These are phyloP conservation scores for Falcunculus frontatus DNA, from an alignment of 2,113 vertebrate genomes.

Conservation along the genomic window DNA sequence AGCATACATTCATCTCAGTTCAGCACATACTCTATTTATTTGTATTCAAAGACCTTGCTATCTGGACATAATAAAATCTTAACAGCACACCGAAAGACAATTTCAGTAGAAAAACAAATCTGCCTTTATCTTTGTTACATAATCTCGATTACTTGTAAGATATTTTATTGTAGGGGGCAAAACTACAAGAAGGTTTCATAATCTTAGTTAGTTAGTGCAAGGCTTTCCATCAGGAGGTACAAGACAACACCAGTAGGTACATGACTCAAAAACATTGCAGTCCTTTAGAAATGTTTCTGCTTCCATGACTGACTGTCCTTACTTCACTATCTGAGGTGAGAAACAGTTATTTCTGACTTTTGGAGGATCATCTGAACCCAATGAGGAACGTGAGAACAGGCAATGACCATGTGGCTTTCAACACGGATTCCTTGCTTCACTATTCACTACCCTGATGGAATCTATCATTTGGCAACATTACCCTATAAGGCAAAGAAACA, in stretches of 20 bases:
- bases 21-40: not conserved
- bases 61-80: not conserved
- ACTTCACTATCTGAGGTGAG: not conserved
- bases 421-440: not conserved
- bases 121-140: not conserved
- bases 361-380: not conserved
- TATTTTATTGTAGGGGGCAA: not conserved
- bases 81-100: not conserved
- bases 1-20: not conserved
- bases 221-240: not conserved
- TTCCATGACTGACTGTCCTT: not conserved
- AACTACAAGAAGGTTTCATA: not conserved
- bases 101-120: not conserved
- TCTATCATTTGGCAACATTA: conserved; percentile 16
- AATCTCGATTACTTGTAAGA: not conserved
- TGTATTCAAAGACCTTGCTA: not conserved
- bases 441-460: not conserved
- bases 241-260: not conserved
- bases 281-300: not conserved
- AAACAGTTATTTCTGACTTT: not conserved
- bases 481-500: conserved; percentile 19
- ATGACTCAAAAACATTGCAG: not conserved
- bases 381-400: not conserved
- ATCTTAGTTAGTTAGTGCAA: not conserved
- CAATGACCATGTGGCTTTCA: not conserved